Conservation (phyloP, 2,797 vertebrate genomes). For the Remorina albescens region DNA sequence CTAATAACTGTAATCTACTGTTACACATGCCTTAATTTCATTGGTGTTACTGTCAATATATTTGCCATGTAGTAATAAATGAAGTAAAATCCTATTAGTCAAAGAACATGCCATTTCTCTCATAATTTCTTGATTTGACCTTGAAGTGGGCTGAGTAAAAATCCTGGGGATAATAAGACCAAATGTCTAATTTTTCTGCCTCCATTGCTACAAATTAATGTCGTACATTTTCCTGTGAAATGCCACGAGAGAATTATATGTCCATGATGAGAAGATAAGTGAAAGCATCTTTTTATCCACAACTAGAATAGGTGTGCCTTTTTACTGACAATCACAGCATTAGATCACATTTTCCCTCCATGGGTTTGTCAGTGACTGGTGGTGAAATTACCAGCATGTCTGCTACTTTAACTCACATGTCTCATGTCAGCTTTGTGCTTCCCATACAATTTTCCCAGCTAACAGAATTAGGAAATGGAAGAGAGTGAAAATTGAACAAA, state of each 20-base stretch:
- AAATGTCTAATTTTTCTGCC: conserved; percentile 53
- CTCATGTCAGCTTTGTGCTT: conserved; percentile 84
- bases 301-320: conserved; percentile 77
- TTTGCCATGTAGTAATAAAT: conserved; percentile 26
- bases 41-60: not conserved
- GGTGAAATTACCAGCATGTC: conserved; percentile 84
- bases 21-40: conserved; percentile 8
- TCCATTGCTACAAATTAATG: conserved; percentile 61
- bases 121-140: conserved; percentile 4
- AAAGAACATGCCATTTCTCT: conserved; percentile 12
- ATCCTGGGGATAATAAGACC: conserved; percentile 33
- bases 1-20: conserved; percentile 13
- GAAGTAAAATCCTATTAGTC: conserved; percentile 17
- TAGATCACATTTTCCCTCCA: conserved; percentile 79
- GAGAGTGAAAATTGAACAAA: conserved; percentile 85
- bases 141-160: conserved; percentile 36
- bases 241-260: conserved; percentile 69
- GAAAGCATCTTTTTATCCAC: conserved; percentile 74
- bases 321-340: conserved; percentile 83
- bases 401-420: conserved; percentile 84
- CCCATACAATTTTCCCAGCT: conserved; percentile 81
- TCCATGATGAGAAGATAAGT: conserved; percentile 71
- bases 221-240: conserved; percentile 67
- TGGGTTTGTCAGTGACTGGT: conserved; percentile 80
- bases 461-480: conserved; percentile 84